These are phyloP conservation scores for Drosophila anomalipes DNA, from an alignment of 2,888 invertebrate species.

Conservation along the genomic window DNA sequence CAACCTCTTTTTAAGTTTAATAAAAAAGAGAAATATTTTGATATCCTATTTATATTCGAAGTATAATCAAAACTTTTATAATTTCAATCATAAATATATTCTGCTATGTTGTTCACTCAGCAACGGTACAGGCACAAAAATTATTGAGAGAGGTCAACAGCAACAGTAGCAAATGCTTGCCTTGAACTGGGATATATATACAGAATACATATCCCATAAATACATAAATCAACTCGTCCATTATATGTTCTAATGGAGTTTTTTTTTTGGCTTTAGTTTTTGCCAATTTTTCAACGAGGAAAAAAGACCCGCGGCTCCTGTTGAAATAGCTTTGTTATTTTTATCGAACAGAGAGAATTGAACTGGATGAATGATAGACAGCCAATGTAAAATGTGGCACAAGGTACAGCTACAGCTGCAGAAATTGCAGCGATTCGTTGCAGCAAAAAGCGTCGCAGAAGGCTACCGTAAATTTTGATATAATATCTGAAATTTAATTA, in stretches of 20 bases:
- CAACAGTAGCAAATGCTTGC: neutral
- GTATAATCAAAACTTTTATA: neutral
- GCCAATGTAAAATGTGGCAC: slow-evolving; percentile 27
- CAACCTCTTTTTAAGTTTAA: no score
- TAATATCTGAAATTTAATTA: slow-evolving; percentile 76
- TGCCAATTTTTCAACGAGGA: slow-evolving; percentile 60
- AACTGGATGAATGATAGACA: slow-evolving; percentile 26
- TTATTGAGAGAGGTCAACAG: neutral
- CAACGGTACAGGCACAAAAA: neutral
- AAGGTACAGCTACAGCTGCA: neutral
- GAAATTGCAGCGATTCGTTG: neutral
- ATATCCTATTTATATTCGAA: neutral
- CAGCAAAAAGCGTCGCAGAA: slow-evolving; percentile 3
- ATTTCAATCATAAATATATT: neutral
- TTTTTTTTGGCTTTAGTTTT: slow-evolving; percentile 56
- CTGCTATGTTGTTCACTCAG: neutral
- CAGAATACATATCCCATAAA: slow-evolving; percentile 50
- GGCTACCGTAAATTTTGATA: slow-evolving; percentile 68
- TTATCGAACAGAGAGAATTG: slow-evolving; percentile 55
- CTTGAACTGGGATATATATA: slow-evolving; percentile 6
- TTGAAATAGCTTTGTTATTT: slow-evolving; percentile 53
- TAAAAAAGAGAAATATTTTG: neutral
- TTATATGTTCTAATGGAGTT: slow-evolving; percentile 62
- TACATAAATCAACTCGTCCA: slow-evolving; percentile 69
- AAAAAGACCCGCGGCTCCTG: slow-evolving; percentile 60